Base-by-base conservation (phyloP, 2,888 invertebrate species). In the Subacronicta megacephala region DNA sequence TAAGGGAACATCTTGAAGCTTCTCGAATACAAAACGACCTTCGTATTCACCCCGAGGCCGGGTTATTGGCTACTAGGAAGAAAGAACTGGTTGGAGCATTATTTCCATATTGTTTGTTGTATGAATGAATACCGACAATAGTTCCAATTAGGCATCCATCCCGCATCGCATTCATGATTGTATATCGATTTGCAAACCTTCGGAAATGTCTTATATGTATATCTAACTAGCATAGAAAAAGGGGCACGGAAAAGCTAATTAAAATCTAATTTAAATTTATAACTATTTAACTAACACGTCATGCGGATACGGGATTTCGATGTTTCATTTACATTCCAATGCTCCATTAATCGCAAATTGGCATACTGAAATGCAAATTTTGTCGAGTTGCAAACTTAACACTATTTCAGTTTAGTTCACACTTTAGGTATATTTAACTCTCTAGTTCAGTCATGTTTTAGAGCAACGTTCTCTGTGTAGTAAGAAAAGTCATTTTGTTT, bases 261-360 rank as follows among this genome's bases (percentile, higher is more conserved):
- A n/a, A n/a, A n/a, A n/a, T 3, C 0, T 3, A 15, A 40, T 45
- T 57, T 41, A 52, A 49, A 37, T 62, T 31, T 69, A 44, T 29
- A 49, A 26, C 7, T 31, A 26, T n/a, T 12, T 33, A 51, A 31
- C 1, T 31, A 31, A 31, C 31, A 31, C 31, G 31, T n/a, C 41
- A 29, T 43, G 36, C 18, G 12, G 46, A 62, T 54, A 41, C 13
- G 16, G 33, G 18, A 17, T 13, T 43, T 17, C 13, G 15, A 38
- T 45, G 49, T 36, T 62, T 38, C 29, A 66, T 66, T 66, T 69
- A 51, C 47, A 62, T 69, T 37, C 45, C 17, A 56, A 33, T 55
- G 31, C 23, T 33, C 40, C 26, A 29, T 17, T 47, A 38, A 42
- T 56, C 7, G 37, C 49, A 45, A 31, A 69, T 51, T 47, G 46